Conservation (phyloP, 2,113 vertebrate genomes). For the Archilochus colubris region DNA sequence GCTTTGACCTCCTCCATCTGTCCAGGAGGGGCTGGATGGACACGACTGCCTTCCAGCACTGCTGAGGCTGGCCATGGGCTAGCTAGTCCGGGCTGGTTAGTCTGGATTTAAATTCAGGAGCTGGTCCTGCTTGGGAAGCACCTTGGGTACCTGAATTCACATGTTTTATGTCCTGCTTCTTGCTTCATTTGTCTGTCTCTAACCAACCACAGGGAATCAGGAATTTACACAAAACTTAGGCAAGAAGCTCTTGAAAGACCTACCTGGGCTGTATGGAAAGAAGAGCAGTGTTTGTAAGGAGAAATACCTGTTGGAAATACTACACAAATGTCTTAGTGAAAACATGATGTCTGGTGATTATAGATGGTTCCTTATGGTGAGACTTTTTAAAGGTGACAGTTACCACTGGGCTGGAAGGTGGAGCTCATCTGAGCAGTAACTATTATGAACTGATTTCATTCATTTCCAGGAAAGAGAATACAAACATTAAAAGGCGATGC, state of each 20-base stretch:
- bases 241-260: neutral
- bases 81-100: too few relatives aligned
- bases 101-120: neutral
- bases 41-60: neutral
- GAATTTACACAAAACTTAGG: neutral
- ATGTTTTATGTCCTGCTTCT: neutral
- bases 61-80: neutral
- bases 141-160: rapidly evolving
- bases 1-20: neutral
- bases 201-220: neutral
- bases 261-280: neutral
- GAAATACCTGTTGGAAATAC: neutral
- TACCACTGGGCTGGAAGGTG: neutral
- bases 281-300: neutral
- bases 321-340: neutral
- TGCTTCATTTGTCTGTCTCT: rapidly evolving
- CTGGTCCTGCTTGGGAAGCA: neutral
- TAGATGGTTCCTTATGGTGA: neutral
- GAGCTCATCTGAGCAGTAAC: neutral
- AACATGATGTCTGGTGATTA: neutral
- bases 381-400: neutral
- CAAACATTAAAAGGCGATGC: neutral
- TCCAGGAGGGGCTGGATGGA: neutral
- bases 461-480: neutral
- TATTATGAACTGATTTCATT: rapidly evolving